phyloP scores from a whole-genome alignment of 2,888 invertebrate species.

The Lampropteryx suffumata region DNA sequence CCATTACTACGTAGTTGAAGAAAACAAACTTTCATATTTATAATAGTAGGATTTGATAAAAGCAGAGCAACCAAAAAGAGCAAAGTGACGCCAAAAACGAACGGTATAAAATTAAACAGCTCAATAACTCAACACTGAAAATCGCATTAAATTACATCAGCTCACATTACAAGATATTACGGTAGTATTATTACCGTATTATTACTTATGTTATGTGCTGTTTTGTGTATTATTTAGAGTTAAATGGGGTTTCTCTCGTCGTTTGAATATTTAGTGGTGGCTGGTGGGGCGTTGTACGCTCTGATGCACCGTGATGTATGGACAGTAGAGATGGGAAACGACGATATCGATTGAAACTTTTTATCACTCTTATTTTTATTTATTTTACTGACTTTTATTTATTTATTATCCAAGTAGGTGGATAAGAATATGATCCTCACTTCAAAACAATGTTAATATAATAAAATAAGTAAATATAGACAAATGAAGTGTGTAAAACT shows the following conservation, averaged over 20 bases:
- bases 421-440: too few relatives aligned
- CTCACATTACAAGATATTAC: slow-evolving; percentile 17
- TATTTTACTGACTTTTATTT: too few relatives aligned
- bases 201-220: slow-evolving; percentile 18
- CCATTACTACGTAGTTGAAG: too few relatives aligned
- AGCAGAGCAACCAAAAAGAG: too few relatives aligned
- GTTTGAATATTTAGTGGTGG: slow-evolving; percentile 43
- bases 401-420: too few relatives aligned
- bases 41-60: too few relatives aligned
- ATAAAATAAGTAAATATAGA: too few relatives aligned
- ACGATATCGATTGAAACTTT: slow-evolving; percentile 3
- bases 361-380: neutral
- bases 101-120: neutral
- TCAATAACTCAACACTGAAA: slow-evolving; percentile 1
- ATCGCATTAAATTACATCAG: slow-evolving; percentile 16
- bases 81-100: neutral
- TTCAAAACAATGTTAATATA: too few relatives aligned
- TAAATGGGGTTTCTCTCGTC: slow-evolving; percentile 47
- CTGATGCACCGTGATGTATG: slow-evolving; percentile 39
- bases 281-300: slow-evolving; percentile 44
- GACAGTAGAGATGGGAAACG: slow-evolving; percentile 7
- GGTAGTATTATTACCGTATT: slow-evolving; percentile 5
- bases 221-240: slow-evolving; percentile 22
- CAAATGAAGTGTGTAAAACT: too few relatives aligned
- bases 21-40: too few relatives aligned